These are phyloP conservation scores for Tenodera sinensis DNA, from an alignment of 2,888 invertebrate genomes.

Conservation along the genomic window DNA sequence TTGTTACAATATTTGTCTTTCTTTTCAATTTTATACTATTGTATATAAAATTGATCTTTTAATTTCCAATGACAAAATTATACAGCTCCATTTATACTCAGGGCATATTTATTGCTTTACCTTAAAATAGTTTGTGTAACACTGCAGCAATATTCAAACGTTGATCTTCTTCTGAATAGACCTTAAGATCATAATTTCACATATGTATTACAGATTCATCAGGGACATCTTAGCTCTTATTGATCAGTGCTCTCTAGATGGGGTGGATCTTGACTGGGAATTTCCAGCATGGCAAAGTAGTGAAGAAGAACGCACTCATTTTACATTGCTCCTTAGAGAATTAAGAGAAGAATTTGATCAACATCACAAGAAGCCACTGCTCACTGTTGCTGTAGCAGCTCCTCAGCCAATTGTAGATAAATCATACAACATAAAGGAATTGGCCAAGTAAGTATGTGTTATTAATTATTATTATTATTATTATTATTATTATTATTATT, in stretches of 20 bases:
- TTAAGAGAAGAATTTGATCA: slow-evolving; percentile 62
- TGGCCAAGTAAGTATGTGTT: slow-evolving; percentile 59
- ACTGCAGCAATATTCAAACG: background rate
- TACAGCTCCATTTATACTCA: background rate
- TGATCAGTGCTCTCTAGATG: slow-evolving; percentile 58
- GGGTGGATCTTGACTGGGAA: slow-evolving; percentile 82
- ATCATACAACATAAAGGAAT: slow-evolving; percentile 72
- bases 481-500: too few relatives aligned
- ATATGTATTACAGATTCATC: slow-evolving; percentile 48
- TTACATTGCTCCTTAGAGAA: slow-evolving; percentile 70
- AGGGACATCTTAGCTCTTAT: slow-evolving; percentile 51
- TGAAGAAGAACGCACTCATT: slow-evolving; percentile 64
- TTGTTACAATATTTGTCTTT: too few relatives aligned
- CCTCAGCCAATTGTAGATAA: slow-evolving; percentile 68
- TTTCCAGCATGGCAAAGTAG: slow-evolving; percentile 64
- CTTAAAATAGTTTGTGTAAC: background rate
- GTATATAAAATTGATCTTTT: too few relatives aligned
- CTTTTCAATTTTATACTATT: too few relatives aligned
- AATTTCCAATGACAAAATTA: background rate
- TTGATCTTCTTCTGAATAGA: background rate
- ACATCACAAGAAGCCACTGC: slow-evolving; percentile 49
- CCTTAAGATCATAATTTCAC: background rate
- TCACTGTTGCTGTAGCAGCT: slow-evolving; percentile 78
- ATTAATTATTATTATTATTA: too few relatives aligned
- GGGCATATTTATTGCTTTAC: background rate